These are phyloP conservation scores for Sebastes hopkinsi DNA, from an alignment of 2,797 vertebrate species.

Conservation along the genomic window DNA sequence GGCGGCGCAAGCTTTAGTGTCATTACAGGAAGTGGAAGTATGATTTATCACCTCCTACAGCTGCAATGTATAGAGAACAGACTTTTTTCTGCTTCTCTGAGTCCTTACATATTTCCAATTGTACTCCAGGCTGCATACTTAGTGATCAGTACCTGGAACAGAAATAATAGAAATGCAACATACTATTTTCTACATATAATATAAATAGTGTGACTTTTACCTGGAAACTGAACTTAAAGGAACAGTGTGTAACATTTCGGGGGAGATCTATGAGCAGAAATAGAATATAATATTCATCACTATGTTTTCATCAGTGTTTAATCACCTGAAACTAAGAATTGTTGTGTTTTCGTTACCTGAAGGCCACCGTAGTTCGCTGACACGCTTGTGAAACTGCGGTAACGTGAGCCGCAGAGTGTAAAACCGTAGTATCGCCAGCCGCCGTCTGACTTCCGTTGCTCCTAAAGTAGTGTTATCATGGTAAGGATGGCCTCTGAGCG, in stretches of 20 bases:
- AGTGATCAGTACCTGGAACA: background rate
- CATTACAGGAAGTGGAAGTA: conserved; percentile 7
- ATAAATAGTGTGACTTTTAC: too few relatives aligned
- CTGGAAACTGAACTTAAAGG: too few relatives aligned
- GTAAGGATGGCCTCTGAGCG: too few relatives aligned
- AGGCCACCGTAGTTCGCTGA: rapidly evolving
- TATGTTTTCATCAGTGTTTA: too few relatives aligned
- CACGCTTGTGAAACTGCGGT: too few relatives aligned
- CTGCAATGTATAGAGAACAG: background rate
- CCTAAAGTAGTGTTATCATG: too few relatives aligned
- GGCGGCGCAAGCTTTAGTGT: conserved; percentile 20
- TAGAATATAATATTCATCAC: too few relatives aligned
- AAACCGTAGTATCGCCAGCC: rapidly evolving
- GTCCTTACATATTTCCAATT: background rate
- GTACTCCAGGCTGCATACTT: background rate
- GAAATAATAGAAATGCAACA: background rate
- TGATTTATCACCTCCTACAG: conserved; percentile 50
- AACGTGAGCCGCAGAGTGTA: rapidly evolving
- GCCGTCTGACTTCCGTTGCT: too few relatives aligned
- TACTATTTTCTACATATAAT: rapidly evolving
- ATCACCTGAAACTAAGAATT: too few relatives aligned
- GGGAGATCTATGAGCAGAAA: too few relatives aligned
- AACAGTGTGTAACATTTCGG: too few relatives aligned
- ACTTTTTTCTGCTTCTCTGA: background rate
- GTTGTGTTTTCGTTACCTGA: too few relatives aligned